Conservation (phyloP, 2,113 vertebrate genomes). For the Syngnathus typhle region DNA sequence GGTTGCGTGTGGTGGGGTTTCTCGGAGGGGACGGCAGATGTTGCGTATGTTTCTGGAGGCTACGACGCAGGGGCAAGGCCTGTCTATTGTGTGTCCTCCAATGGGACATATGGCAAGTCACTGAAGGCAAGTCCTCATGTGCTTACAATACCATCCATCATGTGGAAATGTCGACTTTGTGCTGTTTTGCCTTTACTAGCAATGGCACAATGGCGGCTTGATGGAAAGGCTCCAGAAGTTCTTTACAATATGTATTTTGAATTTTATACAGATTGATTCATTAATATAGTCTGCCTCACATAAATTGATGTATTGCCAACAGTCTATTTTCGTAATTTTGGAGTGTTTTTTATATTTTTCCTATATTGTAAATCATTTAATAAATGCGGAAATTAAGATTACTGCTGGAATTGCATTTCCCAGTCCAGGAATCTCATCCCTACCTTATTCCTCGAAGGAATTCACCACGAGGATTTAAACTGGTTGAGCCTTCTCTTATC, state of each 20-base stretch:
- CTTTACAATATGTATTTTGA: not conserved
- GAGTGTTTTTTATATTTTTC: not conserved
- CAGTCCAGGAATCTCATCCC: not conserved
- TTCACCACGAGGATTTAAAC: conserved; percentile 17
- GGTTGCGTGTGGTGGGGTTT: conserved; percentile 29
- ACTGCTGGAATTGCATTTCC: not conserved
- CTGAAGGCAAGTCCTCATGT: conserved; percentile 24
- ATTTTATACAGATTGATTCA: not conserved
- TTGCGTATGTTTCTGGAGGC: conserved; percentile 41
- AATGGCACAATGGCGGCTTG: not conserved
- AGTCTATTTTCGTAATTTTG: no score
- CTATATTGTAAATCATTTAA: not conserved
- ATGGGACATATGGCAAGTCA: conserved; percentile 58
- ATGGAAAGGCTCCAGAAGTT: not conserved
- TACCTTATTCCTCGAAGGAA: conserved; percentile 17
- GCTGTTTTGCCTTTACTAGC: conserved; percentile 1
- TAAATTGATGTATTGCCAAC: not conserved
- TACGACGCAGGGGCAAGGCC: conserved; percentile 32
- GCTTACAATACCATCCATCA: conserved; percentile 15
- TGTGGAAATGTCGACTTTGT: conserved; percentile 18
- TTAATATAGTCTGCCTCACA: not conserved
- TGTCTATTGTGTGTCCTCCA: conserved; percentile 33
- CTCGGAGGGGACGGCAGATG: conserved; percentile 50
- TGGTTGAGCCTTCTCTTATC: conserved; percentile 31
- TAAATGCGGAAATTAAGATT: not conserved